phyloP scores from a whole-genome alignment of 2,113 vertebrate species.

The Ictidomys tridecemlineatus region DNA sequence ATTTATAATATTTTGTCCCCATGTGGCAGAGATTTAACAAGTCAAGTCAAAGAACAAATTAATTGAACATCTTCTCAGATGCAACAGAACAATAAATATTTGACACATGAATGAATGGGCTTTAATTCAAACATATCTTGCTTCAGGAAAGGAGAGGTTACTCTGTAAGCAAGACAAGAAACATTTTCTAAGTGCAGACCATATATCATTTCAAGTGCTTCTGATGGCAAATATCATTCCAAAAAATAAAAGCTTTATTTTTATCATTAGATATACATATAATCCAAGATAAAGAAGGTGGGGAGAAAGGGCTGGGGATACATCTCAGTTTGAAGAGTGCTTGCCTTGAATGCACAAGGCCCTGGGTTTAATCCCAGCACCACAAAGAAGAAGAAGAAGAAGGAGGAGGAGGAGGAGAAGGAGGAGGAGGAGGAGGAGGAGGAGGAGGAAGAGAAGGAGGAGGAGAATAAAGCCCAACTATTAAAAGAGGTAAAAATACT shows the following conservation, averaged over 20 bases:
- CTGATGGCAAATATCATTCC: not conserved
- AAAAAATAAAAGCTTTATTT: not conserved
- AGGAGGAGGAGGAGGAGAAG: too few species aligned
- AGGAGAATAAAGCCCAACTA: not conserved
- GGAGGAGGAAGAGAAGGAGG: too few species aligned
- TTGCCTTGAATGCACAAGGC: too few species aligned
- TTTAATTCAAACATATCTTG: not conserved
- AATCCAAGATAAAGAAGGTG: not conserved
- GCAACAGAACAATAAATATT: not conserved
- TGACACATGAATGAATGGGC: not conserved
- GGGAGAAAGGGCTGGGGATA: too few species aligned
- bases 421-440: too few species aligned
- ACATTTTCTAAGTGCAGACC: not conserved
- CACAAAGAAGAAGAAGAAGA: too few species aligned
- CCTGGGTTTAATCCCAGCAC: too few species aligned
- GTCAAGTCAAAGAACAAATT: not conserved
- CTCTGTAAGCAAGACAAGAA: not conserved
- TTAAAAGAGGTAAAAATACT: not conserved
- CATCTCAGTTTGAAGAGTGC: too few species aligned
- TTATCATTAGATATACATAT: not conserved
- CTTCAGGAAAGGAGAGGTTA: not conserved
- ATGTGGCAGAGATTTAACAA: not conserved
- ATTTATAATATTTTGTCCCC: not conserved
- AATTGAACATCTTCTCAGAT: not conserved
- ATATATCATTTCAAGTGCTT: not conserved